Base-by-base conservation (phyloP, 2,888 invertebrate genomes). In the Lepidocyrtoides sp. region DNA sequence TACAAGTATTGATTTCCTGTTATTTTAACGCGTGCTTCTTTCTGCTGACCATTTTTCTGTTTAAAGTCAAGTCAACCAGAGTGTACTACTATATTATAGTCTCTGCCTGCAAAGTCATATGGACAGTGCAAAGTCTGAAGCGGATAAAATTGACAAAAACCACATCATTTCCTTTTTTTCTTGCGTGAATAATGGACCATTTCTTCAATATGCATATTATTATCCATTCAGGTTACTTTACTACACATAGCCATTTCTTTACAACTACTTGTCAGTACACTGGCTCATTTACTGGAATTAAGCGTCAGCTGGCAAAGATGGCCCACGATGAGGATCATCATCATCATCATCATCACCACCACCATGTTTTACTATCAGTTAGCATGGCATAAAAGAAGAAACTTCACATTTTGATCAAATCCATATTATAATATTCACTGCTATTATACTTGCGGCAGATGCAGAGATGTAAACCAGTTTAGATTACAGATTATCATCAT, bases 301-400 rank as follows among this genome's bases (percentile, higher is more conserved):
- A 77, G 10, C 86, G 86, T 86, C 86, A 86, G 86, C 86, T 86
- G 86, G 77, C 86, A 86, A 63, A 60, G 60, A 86, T 41, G 41
- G 23, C 32, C 44, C 86, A 44, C 26, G 29, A 60, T 66, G 23
- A 54, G 3, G 36, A 36, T 36, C 3, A 36, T 36, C 3, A 66
- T 66, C 66, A 69, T 48, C 83, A 5, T 57, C 17, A 17, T 20
- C n/a, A 82, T n/a, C 48, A 77, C 20, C 75, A 75, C 17, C 23
- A 23, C 32, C 54, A 51, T 66, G 44, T 69, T 57, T 36, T 57
- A 57, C 60, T 2, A 20, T 23, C 26, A 83, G 44, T 12, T 36
- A 36, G 54, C 32, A 54, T 44, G 36, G 36, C 44, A 48, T 48
- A 48, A 48, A 36, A 66, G 26, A 5, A 44, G n/a, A 51, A 69